These are phyloP conservation scores for Oreochromis spilurus DNA, from an alignment of 2,113 vertebrate genomes.

Conservation along the genomic window DNA sequence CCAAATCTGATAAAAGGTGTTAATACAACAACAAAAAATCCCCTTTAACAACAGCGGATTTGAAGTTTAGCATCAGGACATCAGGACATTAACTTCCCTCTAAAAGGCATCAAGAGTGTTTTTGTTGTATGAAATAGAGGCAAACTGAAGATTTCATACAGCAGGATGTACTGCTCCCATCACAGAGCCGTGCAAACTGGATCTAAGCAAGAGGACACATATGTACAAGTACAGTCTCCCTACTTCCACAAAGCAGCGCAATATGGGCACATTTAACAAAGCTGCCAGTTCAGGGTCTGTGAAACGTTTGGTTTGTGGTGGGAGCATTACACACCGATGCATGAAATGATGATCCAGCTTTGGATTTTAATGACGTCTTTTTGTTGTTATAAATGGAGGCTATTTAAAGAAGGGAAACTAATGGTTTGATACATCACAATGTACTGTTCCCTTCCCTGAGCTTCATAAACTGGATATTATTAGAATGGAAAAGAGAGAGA, in stretches of 20 bases:
- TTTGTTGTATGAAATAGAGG: neutral
- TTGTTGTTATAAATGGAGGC: neutral
- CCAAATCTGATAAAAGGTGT: neutral
- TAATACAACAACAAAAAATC: neutral
- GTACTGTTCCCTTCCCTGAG: neutral
- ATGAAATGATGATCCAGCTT: neutral
- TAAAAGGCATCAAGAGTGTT: neutral
- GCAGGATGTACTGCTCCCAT: neutral
- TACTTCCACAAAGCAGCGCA: neutral
- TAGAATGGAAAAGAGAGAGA: neutral
- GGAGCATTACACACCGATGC: neutral
- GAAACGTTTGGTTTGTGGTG: neutral
- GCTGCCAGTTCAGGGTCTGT: neutral
- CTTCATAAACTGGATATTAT: neutral
- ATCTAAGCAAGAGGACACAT: neutral
- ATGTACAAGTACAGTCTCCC: accelerated
- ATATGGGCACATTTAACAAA: accelerated
- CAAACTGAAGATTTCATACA: neutral
- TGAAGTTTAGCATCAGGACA: neutral
- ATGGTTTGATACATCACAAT: neutral
- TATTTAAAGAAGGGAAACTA: neutral
- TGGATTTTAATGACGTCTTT: neutral
- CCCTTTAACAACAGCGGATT: accelerated
- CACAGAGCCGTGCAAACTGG: neutral
- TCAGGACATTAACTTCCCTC: neutral